Evolutionary conservation across 2,113 vertebrate species (phyloP).

Genomic region (Chrysochloris asiatica): DNA sequence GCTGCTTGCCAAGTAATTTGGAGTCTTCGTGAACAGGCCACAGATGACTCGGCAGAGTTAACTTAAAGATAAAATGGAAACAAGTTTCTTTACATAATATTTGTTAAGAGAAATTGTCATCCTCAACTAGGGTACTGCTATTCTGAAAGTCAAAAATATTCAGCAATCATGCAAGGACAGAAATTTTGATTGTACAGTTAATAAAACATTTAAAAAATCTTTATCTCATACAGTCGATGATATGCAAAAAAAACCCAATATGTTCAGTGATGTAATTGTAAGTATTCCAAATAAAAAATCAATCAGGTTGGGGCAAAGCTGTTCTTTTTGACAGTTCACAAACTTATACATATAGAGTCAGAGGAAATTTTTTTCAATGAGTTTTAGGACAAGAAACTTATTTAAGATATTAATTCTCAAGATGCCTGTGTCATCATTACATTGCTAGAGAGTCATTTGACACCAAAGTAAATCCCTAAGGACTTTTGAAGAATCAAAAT

Average conservation of each 20-base stretch:
- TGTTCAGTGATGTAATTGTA: constrained; percentile 54
- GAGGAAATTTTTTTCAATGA: constrained; percentile 21
- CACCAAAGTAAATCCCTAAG: constrained; percentile 59
- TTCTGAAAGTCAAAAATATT: constrained; percentile 77
- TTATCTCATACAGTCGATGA: constrained; percentile 68
- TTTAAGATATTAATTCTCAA: constrained; percentile 65
- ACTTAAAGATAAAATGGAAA: constrained; percentile 84
- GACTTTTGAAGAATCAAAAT: constrained; percentile 52
- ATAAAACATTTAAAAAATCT: constrained; percentile 78
- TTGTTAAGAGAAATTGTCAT: constrained; percentile 79
- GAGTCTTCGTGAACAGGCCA: constrained; percentile 40
- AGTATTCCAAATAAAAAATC: constrained; percentile 63
- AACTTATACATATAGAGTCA: constrained; percentile 2
- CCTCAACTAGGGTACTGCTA: constrained; percentile 74
- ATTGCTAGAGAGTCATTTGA: constrained; percentile 58
- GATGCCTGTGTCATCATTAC: constrained; percentile 4
- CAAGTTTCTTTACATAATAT: constrained; percentile 81
- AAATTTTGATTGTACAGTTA: constrained; percentile 81
- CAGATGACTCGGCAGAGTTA: constrained; percentile 70
- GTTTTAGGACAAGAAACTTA: constrained; percentile 17
- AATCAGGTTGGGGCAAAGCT: constrained; percentile 7
- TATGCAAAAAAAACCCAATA: constrained; percentile 79
- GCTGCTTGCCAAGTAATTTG: constrained; percentile 53
- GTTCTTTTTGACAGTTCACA: constrained; percentile 37
- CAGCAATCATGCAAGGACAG: constrained; percentile 75